Evolutionary conservation across 2,113 vertebrate species (phyloP).

Genomic region (Dipodomys merriami): DNA sequence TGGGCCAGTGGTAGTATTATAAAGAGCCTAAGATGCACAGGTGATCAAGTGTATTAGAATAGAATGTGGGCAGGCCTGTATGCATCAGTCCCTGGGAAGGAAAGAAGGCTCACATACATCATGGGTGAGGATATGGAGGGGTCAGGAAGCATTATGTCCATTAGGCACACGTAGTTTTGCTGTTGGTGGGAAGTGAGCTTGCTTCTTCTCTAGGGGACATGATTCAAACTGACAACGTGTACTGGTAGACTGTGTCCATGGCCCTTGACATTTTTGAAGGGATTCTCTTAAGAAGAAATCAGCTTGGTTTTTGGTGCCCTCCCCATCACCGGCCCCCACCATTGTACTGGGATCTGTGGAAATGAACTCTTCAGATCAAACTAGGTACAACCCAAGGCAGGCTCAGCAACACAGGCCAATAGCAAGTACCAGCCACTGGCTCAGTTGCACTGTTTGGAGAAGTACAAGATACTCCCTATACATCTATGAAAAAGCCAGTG

Average conservation of each 20-base stretch:
- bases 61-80: not conserved
- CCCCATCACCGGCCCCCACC: no score
- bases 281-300: not conserved
- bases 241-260: rapidly evolving
- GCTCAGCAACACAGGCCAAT: rapidly evolving
- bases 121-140: rapidly evolving
- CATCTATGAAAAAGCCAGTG: not conserved
- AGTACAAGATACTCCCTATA: not conserved
- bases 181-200: rapidly evolving
- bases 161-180: not conserved
- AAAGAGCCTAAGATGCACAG: not conserved
- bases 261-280: not conserved
- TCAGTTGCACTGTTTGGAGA: not conserved
- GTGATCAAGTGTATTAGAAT: not conserved
- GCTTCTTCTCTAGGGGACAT: not conserved
- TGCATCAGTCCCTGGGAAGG: not conserved
- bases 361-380: not conserved
- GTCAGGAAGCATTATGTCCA: not conserved
- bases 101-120: not conserved
- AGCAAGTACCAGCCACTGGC: not conserved
- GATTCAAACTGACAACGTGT: no score
- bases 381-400: rapidly evolving
- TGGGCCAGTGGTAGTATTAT: not conserved
- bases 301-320: not conserved
- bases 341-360: not conserved